Percentiles rank a stretch among this genome's conserved stretches.
Conservation (phyloP, 2,113 vertebrate species). For the Colius striatus region DNA sequence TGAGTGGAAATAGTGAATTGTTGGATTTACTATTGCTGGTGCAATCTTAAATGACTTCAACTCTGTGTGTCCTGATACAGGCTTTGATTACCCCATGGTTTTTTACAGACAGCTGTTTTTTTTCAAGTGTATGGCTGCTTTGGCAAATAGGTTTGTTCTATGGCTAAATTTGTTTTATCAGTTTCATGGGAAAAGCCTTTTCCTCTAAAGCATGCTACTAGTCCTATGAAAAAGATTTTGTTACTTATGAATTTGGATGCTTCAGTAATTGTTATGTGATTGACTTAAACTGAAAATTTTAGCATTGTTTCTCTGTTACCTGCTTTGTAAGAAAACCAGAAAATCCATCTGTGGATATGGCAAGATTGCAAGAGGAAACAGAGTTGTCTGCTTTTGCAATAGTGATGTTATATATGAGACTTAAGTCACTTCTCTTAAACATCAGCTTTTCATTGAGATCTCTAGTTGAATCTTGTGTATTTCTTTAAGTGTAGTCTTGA, state of each 20-base stretch:
- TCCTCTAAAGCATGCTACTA: not conserved
- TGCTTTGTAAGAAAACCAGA: not conserved
- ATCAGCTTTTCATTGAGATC: not conserved
- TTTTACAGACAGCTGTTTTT: not conserved
- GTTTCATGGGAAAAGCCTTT: not conserved
- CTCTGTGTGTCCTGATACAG: not conserved
- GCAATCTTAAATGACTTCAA: not conserved
- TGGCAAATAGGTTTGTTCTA: not conserved
- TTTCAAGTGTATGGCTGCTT: not conserved
- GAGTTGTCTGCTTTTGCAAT: not conserved
- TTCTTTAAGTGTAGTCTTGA: not conserved
- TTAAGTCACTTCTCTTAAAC: not conserved
- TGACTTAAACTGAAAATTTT: not conserved
- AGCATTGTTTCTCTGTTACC: not conserved
- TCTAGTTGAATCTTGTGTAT: not conserved
- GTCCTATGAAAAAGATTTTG: not conserved
- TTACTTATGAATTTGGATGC: not conserved
- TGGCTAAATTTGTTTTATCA: not conserved
- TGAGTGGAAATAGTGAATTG: not conserved
- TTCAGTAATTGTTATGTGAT: not conserved
- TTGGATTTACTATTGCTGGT: not conserved
- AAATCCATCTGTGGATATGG: not conserved
- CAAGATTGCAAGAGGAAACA: not conserved
- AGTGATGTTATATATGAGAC: fast-evolving
- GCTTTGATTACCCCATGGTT: not conserved